Evolutionary conservation across 2,888 invertebrate species (phyloP).

Genomic region (Campaea margaritaria): DNA sequence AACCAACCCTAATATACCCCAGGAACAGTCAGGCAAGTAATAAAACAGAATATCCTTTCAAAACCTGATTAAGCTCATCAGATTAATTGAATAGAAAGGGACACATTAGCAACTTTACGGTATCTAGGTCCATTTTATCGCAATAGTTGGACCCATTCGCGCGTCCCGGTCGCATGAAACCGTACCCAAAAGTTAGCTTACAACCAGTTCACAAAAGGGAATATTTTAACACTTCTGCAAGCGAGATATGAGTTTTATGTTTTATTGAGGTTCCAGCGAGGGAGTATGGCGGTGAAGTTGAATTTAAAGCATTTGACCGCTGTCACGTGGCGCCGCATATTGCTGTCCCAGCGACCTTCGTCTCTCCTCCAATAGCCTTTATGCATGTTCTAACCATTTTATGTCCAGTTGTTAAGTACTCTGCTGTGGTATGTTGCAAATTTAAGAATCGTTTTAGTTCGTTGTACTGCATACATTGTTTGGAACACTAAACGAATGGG

Average conservation of each 20-base stretch:
- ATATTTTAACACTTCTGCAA: slow-evolving; percentile 49
- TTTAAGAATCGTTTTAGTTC: not conserved
- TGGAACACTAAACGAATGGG: not conserved
- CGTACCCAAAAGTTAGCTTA: slow-evolving; percentile 39
- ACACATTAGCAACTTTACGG: slow-evolving; percentile 17
- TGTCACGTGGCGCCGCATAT: slow-evolving; percentile 21
- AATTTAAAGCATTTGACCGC: slow-evolving; percentile 37
- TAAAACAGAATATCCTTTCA: slow-evolving; percentile 12
- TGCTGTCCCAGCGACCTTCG: slow-evolving; percentile 19
- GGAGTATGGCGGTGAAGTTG: slow-evolving; percentile 24
- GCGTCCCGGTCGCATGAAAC: slow-evolving; percentile 30
- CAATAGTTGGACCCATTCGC: slow-evolving; percentile 31
- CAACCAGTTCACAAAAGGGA: slow-evolving; percentile 34
- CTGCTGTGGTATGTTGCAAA: slow-evolving; percentile 1
- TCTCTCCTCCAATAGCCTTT: slow-evolving; percentile 7
- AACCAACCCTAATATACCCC: too few relatives aligned
- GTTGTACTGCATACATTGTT: not conserved
- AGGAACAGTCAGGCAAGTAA: not conserved
- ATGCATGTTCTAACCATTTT: slow-evolving; percentile 12
- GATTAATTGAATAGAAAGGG: slow-evolving; percentile 32
- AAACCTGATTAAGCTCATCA: slow-evolving; percentile 17
- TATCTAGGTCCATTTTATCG: slow-evolving; percentile 24
- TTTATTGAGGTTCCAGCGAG: slow-evolving; percentile 48
- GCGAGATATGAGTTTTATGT: slow-evolving; percentile 52
- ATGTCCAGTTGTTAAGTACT: slow-evolving; percentile 1